phyloP scores from a whole-genome alignment of 2,888 invertebrate species.

The Oligia strigilis region DNA sequence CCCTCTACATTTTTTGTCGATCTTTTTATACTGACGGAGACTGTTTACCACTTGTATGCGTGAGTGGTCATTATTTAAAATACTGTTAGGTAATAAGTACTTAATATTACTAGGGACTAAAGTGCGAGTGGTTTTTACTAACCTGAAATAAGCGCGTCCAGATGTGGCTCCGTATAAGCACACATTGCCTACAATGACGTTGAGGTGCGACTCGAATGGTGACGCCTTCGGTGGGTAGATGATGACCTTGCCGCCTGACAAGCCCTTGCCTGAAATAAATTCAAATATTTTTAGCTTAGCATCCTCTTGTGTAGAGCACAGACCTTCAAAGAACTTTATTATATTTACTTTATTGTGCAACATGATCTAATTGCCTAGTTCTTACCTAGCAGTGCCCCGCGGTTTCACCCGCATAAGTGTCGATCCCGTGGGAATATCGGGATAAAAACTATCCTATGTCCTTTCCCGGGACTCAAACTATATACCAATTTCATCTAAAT shows the following conservation, averaged over 20 bases:
- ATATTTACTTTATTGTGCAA: not conserved
- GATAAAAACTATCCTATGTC: too few relatives aligned
- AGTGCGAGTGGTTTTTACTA: not conserved
- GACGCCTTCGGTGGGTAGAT: constrained; percentile 97
- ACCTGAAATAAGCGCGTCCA: constrained; percentile 96
- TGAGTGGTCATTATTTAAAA: not conserved
- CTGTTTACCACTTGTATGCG: not conserved
- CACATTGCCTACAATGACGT: constrained; percentile 99
- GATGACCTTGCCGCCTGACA: constrained; percentile 98
- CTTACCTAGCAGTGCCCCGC: not conserved
- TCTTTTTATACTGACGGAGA: not conserved
- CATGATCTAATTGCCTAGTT: not conserved
- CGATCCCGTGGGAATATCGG: too few relatives aligned
- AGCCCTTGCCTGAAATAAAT: constrained; percentile 92
- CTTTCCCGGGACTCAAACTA: too few relatives aligned
- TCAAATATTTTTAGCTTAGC: not conserved
- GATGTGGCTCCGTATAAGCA: constrained; percentile 99
- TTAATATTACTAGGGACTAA: not conserved
- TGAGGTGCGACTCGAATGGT: constrained; percentile 97
- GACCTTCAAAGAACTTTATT: not conserved
- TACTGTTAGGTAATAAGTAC: not conserved
- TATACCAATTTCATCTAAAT: too few relatives aligned
- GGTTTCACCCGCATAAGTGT: too few relatives aligned
- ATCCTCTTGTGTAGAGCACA: not conserved
- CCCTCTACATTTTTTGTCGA: not conserved